These are phyloP conservation scores for Halcyon senegalensis DNA, from an alignment of 2,113 vertebrate species.

Conservation along the genomic window DNA sequence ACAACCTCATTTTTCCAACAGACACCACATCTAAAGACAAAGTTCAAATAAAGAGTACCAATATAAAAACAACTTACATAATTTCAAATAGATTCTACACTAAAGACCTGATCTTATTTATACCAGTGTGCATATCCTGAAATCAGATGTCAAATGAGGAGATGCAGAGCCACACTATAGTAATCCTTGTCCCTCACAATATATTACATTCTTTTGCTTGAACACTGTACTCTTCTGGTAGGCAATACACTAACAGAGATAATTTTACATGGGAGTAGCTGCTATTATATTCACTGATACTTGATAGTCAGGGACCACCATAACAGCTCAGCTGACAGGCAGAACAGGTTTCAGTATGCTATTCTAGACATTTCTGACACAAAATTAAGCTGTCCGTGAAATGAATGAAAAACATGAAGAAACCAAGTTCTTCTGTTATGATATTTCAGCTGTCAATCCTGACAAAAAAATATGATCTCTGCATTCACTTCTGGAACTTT, in stretches of 20 bases:
- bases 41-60: neutral
- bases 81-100: neutral
- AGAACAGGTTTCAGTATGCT: slow-evolving; percentile 19
- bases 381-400: neutral
- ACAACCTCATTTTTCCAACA: neutral
- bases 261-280: neutral
- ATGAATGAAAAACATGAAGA: neutral
- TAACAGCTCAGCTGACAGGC: neutral
- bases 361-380: neutral
- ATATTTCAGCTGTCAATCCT: neutral
- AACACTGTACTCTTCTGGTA: neutral
- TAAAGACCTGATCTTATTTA: neutral
- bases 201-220: neutral
- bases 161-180: neutral
- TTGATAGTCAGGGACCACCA: neutral
- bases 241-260: neutral
- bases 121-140: neutral
- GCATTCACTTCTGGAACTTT: neutral
- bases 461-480: neutral
- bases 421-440: neutral
- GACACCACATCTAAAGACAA: neutral
- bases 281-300: neutral
- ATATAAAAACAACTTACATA: neutral
- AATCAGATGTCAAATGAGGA: neutral
- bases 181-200: neutral